Evolutionary conservation across 2,888 invertebrate genomes (phyloP).

Genomic region (Cheilosia variabilis): DNA sequence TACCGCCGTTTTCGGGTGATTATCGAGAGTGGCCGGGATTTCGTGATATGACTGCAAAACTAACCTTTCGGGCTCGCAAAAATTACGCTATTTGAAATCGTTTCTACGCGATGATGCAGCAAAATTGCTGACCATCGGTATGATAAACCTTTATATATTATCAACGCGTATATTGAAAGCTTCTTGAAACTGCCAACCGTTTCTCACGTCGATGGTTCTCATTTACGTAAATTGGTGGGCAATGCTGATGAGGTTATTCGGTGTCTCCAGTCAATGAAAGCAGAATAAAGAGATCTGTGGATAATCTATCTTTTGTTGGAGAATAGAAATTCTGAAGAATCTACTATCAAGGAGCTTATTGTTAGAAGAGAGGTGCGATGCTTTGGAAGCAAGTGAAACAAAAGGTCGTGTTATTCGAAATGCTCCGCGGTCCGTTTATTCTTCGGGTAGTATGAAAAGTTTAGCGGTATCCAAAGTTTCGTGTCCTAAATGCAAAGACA

Average conservation of each 20-base stretch:
- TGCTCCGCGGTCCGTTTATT: too few species aligned
- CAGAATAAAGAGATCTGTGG: conserved; percentile 11
- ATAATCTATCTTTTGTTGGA: background rate
- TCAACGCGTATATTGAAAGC: conserved; percentile 18
- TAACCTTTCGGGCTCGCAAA: too few species aligned
- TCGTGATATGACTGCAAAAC: too few species aligned
- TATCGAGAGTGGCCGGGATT: background rate
- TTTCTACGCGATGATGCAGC: too few species aligned
- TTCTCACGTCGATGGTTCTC: background rate
- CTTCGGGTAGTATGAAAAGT: too few species aligned
- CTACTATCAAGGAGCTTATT: background rate
- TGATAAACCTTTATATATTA: background rate
- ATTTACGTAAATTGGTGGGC: conserved; percentile 17
- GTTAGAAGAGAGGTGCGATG: conserved; percentile 2
- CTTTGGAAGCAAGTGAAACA: conserved; percentile 13
- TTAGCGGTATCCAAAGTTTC: too few species aligned
- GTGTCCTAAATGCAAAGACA: too few species aligned
- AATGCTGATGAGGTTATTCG: conserved; percentile 27
- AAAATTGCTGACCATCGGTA: too few species aligned
- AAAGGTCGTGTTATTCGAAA: too few species aligned
- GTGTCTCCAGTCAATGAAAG: background rate
- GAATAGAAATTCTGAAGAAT: conserved; percentile 2
- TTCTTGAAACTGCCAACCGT: conserved; percentile 17
- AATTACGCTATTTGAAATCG: too few species aligned
- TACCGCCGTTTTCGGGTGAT: conserved; percentile 8